Conservation (phyloP, 2,888 invertebrate genomes). For the Apotomis capreana region DNA sequence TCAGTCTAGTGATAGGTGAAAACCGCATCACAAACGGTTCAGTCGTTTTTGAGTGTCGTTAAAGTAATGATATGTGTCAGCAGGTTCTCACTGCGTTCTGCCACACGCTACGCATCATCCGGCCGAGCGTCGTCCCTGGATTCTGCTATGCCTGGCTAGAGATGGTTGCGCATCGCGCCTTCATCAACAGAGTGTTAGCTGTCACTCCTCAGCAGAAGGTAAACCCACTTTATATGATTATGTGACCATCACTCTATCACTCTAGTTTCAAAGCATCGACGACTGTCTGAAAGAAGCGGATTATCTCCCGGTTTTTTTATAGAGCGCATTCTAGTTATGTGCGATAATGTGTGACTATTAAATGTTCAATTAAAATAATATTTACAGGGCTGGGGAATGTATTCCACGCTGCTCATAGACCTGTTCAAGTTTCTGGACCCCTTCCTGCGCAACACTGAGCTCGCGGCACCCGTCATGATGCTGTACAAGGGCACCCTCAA, state of each 20-base stretch:
- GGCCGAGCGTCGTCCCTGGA: slow-evolving; percentile 96
- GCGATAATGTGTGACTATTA: background rate
- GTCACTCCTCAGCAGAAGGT: slow-evolving; percentile 94
- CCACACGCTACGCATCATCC: slow-evolving; percentile 95
- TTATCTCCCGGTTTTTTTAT: no score
- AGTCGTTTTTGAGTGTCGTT: no score
- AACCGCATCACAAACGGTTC: no score
- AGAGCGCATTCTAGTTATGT: no score
- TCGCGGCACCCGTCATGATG: slow-evolving; percentile 96
- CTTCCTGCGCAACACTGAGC: slow-evolving; percentile 97
- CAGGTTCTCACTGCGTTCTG: slow-evolving; percentile 96
- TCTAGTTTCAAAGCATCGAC: background rate
- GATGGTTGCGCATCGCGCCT: slow-evolving; percentile 97
- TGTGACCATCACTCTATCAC: background rate
- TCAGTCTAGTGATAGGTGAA: no score
- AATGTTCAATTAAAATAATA: slow-evolving; percentile 6
- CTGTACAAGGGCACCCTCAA: slow-evolving; percentile 98
- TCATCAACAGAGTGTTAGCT: slow-evolving; percentile 96
- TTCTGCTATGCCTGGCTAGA: slow-evolving; percentile 99
- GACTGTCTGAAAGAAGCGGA: no score
- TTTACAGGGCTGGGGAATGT: slow-evolving; percentile 95
- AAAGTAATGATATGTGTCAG: background rate
- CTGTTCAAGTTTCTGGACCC: slow-evolving; percentile 98
- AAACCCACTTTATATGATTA: slow-evolving; percentile 6
- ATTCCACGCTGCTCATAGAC: slow-evolving; percentile 97